Conservation (phyloP, 2,888 invertebrate genomes). For the Fissipunctia ypsillon region DNA sequence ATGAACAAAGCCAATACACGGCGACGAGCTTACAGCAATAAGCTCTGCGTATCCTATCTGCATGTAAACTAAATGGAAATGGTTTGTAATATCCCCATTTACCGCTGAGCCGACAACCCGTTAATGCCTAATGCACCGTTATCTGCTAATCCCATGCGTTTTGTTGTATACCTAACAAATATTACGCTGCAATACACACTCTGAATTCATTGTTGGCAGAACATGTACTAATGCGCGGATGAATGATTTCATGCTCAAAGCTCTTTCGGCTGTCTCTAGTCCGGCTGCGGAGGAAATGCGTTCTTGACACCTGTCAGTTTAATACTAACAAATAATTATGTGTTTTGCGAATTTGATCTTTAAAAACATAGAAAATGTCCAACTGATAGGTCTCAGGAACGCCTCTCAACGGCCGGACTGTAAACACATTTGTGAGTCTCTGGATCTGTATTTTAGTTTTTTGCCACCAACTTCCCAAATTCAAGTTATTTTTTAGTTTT, state of each 20-base stretch:
- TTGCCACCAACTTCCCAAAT: no score
- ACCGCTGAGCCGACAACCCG: slow-evolving; percentile 28
- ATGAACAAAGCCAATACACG: not conserved
- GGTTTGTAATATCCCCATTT: slow-evolving; percentile 31
- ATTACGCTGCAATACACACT: not conserved
- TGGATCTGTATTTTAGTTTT: no score
- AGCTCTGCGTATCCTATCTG: not conserved
- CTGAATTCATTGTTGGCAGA: slow-evolving; percentile 6
- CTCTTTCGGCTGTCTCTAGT: not conserved
- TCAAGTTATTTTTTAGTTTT: no score
- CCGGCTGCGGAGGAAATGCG: no score
- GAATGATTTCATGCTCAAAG: not conserved
- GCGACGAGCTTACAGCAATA: not conserved
- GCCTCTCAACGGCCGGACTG: no score
- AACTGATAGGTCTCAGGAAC: no score
- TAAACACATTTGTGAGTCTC: no score
- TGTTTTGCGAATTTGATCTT: no score
- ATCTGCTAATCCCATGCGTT: slow-evolving; percentile 37
- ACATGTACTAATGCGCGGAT: not conserved
- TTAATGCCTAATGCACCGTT: slow-evolving; percentile 39
- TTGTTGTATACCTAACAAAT: slow-evolving; percentile 14
- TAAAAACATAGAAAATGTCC: no score
- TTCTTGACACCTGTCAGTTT: no score
- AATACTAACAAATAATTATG: no score
- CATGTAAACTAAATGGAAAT: slow-evolving; percentile 41